Conservation (phyloP, 1,140 invertebrate genomes). For the Agrypnia vestita region DNA sequence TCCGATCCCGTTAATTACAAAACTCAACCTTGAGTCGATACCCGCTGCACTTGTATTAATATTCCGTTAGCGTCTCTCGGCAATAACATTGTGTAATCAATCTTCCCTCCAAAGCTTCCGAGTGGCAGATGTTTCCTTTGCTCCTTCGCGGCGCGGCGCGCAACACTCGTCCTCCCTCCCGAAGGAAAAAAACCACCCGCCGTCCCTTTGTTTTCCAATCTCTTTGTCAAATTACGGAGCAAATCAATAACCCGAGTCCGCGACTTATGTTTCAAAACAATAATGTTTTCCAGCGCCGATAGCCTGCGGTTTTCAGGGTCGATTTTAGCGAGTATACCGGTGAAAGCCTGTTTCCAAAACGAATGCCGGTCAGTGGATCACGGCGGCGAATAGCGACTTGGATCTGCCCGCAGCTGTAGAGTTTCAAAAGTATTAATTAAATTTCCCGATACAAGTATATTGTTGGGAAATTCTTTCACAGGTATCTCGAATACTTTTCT, state of each 20-base stretch:
- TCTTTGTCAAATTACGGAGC: constrained; percentile 46
- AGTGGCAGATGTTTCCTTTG: constrained; percentile 50
- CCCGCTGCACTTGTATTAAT: constrained; percentile 39
- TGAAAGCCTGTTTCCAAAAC: neutral
- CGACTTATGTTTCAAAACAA: constrained; percentile 7
- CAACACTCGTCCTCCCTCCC: neutral
- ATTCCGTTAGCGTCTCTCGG: constrained; percentile 16
- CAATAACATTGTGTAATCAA: constrained; percentile 48
- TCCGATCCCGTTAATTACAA: neutral
- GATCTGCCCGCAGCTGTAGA: too few species aligned
- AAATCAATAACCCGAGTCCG: constrained; percentile 11
- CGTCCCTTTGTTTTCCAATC: constrained; percentile 33
- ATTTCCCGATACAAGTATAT: too few species aligned
- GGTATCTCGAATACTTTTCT: too few species aligned
- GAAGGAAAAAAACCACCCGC: constrained; percentile 35
- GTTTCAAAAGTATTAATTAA: too few species aligned
- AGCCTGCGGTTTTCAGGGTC: neutral
- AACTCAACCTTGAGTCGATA: constrained; percentile 13
- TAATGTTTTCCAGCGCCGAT: neutral
- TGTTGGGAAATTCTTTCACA: too few species aligned
- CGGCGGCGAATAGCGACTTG: too few species aligned
- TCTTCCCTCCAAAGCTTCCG: constrained; percentile 48
- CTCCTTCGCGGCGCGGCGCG: neutral
- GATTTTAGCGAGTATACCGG: neutral
- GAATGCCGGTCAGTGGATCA: too few species aligned